Evolutionary conservation across 2,888 invertebrate species (phyloP).

Genomic region (Eucera pruinosa): DNA sequence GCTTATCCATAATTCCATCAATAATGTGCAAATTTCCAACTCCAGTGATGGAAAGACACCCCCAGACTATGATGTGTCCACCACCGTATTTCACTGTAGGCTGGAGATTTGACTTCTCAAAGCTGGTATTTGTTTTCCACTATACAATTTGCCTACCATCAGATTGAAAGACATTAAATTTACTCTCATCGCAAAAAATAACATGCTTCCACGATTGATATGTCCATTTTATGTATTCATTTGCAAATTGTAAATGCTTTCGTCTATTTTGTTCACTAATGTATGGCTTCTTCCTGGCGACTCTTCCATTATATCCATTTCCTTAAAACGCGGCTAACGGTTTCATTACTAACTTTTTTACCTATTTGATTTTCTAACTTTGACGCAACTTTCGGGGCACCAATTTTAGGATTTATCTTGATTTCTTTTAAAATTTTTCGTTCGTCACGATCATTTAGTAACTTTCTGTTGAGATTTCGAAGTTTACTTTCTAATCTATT

Average conservation of each 20-base stretch:
- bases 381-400: background rate
- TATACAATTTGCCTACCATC: no score
- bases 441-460: slow-evolving; percentile 5
- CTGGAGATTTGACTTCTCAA: no score
- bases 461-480: background rate
- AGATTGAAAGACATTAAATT: no score
- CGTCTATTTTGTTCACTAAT: background rate
- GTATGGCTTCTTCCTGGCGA: background rate
- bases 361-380: slow-evolving; percentile 12
- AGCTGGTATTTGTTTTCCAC: no score
- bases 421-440: slow-evolving; percentile 1
- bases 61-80: no score
- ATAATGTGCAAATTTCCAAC: background rate
- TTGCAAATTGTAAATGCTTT: slow-evolving; percentile 5
- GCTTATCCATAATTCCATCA: background rate
- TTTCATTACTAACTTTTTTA: slow-evolving; percentile 1
- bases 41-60: background rate
- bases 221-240: background rate
- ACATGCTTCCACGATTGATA: no score
- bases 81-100: no score
- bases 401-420: background rate
- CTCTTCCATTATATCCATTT: background rate
- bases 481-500: slow-evolving; percentile 5
- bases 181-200: no score
- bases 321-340: background rate